phyloP scores from a whole-genome alignment of 2,113 vertebrate genomes.

The Microtus richardsoni region DNA sequence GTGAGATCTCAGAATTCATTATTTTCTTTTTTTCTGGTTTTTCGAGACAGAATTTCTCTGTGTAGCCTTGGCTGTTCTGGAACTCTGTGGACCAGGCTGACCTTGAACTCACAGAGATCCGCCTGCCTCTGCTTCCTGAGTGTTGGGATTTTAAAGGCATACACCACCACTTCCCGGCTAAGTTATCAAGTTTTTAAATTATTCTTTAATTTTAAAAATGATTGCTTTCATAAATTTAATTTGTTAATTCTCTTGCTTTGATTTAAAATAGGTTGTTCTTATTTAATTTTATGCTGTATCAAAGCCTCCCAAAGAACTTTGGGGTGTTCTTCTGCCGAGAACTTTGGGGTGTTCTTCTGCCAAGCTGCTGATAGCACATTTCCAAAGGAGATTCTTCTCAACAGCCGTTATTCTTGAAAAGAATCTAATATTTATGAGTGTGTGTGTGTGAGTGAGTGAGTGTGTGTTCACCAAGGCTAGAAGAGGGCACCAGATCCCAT shows the following conservation, averaged over 20 bases:
- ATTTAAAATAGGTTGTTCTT: conserved; percentile 18
- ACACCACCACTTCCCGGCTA: background rate
- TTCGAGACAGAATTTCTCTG: background rate
- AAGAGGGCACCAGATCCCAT: background rate
- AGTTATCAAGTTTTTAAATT: background rate
- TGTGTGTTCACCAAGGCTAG: background rate
- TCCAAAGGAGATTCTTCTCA: background rate
- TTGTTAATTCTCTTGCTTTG: conserved; percentile 32
- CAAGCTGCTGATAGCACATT: background rate
- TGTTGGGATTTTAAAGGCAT: background rate
- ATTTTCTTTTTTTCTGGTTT: background rate
- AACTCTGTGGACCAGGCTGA: background rate
- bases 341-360: background rate
- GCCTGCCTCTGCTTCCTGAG: background rate
- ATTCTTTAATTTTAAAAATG: background rate
- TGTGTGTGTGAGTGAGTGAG: background rate
- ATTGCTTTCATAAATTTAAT: conserved; percentile 25
- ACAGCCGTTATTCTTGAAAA: background rate
- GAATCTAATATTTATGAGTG: background rate
- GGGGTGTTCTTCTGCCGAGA: background rate
- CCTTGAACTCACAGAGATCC: background rate
- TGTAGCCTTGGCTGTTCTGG: background rate
- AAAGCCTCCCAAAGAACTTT: background rate
- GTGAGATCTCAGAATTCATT: background rate
- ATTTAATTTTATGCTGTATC: conserved; percentile 41